phyloP scores from a whole-genome alignment of 1,140 invertebrate species.

The Panagrolaimus sp. region DNA sequence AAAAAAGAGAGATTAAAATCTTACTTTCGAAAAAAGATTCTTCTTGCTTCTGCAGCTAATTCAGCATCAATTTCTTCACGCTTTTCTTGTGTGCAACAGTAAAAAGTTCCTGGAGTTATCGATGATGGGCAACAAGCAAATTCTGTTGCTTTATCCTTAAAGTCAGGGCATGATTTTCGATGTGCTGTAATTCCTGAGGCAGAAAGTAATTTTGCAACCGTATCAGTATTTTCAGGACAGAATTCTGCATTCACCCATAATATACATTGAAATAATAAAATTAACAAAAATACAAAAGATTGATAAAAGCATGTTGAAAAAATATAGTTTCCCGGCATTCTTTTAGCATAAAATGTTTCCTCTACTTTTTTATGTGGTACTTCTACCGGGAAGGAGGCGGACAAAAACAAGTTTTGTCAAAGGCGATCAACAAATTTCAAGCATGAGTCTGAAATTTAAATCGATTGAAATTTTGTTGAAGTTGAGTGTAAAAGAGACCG shows the following conservation, averaged over 20 bases:
- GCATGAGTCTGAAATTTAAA: no score
- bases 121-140: slow-evolving; percentile 23
- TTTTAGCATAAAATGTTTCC: no score
- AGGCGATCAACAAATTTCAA: no score
- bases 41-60: slow-evolving; percentile 19
- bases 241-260: neutral
- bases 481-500: no score
- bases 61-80: slow-evolving; percentile 29
- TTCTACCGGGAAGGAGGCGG: no score
- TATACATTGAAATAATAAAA: no score
- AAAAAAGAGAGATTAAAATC: slow-evolving; percentile 18
- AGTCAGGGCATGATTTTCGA: slow-evolving; percentile 25
- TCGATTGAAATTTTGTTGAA: no score
- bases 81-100: slow-evolving; percentile 25
- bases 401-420: no score
- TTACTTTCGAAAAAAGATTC: slow-evolving; percentile 28
- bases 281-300: no score
- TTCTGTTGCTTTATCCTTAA: slow-evolving; percentile 25
- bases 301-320: no score
- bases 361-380: no score
- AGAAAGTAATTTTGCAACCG: slow-evolving; percentile 3
- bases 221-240: slow-evolving; percentile 5
- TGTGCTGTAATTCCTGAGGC: neutral
- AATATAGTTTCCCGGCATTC: no score
- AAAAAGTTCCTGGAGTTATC: slow-evolving; percentile 30